phyloP scores from a whole-genome alignment of 2,797 vertebrate genomes.

The Todus mexicanus region DNA sequence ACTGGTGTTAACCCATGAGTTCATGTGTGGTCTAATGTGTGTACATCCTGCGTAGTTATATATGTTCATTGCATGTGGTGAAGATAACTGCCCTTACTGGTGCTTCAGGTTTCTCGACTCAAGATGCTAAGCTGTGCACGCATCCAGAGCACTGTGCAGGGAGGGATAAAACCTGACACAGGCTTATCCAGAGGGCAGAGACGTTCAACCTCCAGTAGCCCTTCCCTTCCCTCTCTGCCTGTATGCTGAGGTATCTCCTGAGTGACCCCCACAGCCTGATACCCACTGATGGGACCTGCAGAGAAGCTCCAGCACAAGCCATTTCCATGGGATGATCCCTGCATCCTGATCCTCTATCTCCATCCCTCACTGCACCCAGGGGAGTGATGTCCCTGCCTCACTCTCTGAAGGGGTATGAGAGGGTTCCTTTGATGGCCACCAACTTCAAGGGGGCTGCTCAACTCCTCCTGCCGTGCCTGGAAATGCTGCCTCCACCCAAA shows the following conservation, averaged over 20 bases:
- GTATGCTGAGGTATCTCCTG: not conserved
- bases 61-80: accelerated
- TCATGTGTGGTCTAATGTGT: not conserved
- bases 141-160: not conserved
- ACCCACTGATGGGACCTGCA: not conserved
- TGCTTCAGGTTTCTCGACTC: not conserved
- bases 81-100: not conserved
- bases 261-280: accelerated
- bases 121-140: not conserved
- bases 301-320: not conserved
- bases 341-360: accelerated
- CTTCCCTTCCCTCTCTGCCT: not conserved
- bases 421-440: not conserved
- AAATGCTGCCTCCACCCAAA: not conserved
- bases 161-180: not conserved
- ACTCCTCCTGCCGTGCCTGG: not conserved
- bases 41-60: accelerated
- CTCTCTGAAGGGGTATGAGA: too few species aligned
- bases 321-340: not conserved
- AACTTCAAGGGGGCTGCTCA: not conserved
- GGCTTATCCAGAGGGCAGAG: not conserved
- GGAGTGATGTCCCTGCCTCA: not conserved
- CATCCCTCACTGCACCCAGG: not conserved
- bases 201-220: not conserved
- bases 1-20: not conserved